Conservation (phyloP, 92 coral and sea anemone species). For the Parazoanthus darwini region DNA sequence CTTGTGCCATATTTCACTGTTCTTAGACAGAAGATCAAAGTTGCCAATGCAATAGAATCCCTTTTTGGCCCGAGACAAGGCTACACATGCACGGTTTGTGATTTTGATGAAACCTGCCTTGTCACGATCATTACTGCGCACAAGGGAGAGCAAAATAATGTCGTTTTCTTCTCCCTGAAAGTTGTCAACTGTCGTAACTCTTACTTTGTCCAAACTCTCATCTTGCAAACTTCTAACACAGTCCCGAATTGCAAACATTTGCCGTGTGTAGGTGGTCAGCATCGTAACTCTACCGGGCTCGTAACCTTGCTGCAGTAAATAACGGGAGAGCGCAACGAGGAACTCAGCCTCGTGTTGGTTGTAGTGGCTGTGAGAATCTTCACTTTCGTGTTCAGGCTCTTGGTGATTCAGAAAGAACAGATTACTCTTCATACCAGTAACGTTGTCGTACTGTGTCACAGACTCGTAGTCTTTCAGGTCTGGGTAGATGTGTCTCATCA, state of each 20-base stretch:
- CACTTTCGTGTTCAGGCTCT: constrained; percentile 57
- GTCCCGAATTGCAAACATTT: constrained; percentile 77
- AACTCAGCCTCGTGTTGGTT: constrained; percentile 85
- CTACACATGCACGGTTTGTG: constrained; percentile 90
- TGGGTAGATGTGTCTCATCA: constrained; percentile 78
- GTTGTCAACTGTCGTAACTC: constrained; percentile 85
- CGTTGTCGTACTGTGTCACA: constrained; percentile 68
- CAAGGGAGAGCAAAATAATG: constrained; percentile 84
- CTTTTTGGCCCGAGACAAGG: constrained; percentile 87
- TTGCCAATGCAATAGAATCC: constrained; percentile 91
- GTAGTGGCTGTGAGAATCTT: constrained; percentile 73
- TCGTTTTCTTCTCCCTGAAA: constrained; percentile 93
- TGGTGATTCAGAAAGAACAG: constrained; percentile 80
- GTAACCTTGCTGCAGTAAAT: constrained; percentile 84
- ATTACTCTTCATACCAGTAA: constrained; percentile 75
- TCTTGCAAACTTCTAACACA: constrained; percentile 42
- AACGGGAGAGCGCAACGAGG: constrained; percentile 73
- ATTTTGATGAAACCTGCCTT: constrained; percentile 83
- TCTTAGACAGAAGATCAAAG: constrained; percentile 61
- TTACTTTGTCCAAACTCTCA: constrained; percentile 47
- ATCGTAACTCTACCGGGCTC: constrained; percentile 67
- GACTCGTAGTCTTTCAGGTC: constrained; percentile 72
- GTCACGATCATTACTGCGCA: constrained; percentile 76
- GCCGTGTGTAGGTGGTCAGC: constrained; percentile 84
- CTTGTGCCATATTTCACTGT: constrained; percentile 76